Evolutionary conservation across 1,140 invertebrate species (phyloP).

Genomic region (Megalopta genalis): DNA sequence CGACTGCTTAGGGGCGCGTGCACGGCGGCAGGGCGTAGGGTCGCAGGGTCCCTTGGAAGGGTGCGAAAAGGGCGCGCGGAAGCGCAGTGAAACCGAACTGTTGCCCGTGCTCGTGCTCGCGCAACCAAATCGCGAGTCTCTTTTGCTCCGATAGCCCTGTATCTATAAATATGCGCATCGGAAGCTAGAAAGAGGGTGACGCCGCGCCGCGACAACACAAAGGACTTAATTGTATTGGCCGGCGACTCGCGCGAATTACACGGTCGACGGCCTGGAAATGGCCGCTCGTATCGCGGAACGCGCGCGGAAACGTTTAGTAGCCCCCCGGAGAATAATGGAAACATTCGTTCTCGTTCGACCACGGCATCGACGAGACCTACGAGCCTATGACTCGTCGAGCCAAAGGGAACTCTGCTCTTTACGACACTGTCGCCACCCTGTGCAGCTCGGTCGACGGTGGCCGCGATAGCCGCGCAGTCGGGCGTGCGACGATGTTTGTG

Average conservation of each 20-base stretch:
- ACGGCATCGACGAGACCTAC: background rate
- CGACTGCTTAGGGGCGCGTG: background rate
- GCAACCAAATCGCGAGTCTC: slow-evolving; percentile 31
- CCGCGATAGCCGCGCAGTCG: background rate
- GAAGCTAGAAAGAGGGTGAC: slow-evolving; percentile 29
- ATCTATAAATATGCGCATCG: slow-evolving; percentile 40
- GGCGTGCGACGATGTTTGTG: no score
- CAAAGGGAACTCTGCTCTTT: slow-evolving; percentile 8
- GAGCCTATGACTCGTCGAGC: background rate
- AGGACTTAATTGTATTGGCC: slow-evolving; percentile 41
- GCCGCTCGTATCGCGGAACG: slow-evolving; percentile 26
- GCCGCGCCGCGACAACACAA: slow-evolving; percentile 13
- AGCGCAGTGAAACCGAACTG: slow-evolving; percentile 16
- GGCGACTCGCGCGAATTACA: slow-evolving; percentile 34
- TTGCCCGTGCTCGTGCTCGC: slow-evolving; percentile 10
- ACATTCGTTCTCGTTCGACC: background rate
- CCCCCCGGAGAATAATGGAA: slow-evolving; percentile 24
- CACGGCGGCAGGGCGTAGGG: slow-evolving; percentile 8
- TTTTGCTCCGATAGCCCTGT: slow-evolving; percentile 9
- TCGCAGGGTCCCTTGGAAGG: slow-evolving; percentile 11
- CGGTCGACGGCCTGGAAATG: slow-evolving; percentile 43
- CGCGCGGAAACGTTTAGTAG: background rate
- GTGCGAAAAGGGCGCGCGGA: slow-evolving; percentile 20
- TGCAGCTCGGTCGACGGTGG: background rate
- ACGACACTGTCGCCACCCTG: background rate